These are phyloP conservation scores for Nomada fabriciana DNA, from an alignment of 2,888 invertebrate genomes.

Conservation along the genomic window DNA sequence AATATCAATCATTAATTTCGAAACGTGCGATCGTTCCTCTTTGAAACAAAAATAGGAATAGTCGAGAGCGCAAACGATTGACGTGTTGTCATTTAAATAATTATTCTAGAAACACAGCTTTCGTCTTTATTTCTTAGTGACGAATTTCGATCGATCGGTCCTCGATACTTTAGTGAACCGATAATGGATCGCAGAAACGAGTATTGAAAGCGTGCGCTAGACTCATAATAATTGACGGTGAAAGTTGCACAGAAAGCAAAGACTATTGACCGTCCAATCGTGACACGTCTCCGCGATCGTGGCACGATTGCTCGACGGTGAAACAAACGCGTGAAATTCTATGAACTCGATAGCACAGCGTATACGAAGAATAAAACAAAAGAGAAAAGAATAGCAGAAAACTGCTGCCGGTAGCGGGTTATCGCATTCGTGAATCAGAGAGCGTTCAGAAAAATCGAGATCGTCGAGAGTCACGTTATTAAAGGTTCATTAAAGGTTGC, in stretches of 20 bases:
- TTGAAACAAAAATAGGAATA: neutral
- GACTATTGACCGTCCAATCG: constrained; percentile 38
- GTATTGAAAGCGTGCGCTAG: neutral
- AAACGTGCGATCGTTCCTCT: neutral
- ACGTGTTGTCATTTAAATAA: neutral
- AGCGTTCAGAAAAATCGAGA: constrained; percentile 13
- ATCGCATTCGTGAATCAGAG: constrained; percentile 7
- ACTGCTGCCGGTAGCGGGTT: neutral
- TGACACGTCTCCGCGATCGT: constrained; percentile 68
- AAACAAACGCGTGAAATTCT: neutral
- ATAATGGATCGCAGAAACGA: neutral
- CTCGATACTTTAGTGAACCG: neutral
- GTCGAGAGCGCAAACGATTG: too few relatives aligned
- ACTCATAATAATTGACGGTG: neutral
- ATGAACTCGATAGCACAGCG: neutral
- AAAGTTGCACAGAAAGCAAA: neutral
- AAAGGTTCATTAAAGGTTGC: constrained; percentile 14
- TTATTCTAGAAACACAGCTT: neutral
- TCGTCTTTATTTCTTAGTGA: neutral
- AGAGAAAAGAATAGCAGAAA: neutral
- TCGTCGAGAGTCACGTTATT: constrained; percentile 37
- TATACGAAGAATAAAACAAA: neutral
- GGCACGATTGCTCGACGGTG: constrained; percentile 49
- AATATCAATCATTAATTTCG: neutral
- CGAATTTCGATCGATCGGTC: neutral